Base-by-base conservation (phyloP, 2,113 vertebrate species). In the Machaerirhynchus nigripectus region DNA sequence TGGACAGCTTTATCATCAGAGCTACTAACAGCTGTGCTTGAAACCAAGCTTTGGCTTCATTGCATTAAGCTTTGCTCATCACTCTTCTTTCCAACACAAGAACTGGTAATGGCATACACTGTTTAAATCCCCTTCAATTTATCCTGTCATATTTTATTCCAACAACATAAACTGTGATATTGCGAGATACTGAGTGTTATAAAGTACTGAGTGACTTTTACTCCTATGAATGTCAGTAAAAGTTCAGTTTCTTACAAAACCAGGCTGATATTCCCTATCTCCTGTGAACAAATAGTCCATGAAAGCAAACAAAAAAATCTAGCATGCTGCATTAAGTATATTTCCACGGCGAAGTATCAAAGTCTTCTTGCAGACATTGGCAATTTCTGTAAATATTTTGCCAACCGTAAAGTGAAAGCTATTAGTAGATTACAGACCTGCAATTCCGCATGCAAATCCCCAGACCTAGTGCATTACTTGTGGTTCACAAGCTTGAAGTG, bases 141-240 rank as follows among this genome's bases (percentile, higher is more conserved):
- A 96, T 88, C 74, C 70, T 95, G 74, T 64, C 92, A 94, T 95
- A 88, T 92, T 79, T 96, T 95, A 85, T 84, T 94, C 64, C 83
- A 88, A 90, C 68, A 91, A 89, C 53, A 90, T 78, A 95, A 94
- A 93, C 85, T 84, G 92, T 92, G 92, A 94, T 87, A 84, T 71
- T 87, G 53, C 80, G 82, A 93, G 86, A 91, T 56, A 87, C 65
- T 33, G 64, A 86, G 90, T 94, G 85, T 83, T 94, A 88, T 21
- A 49, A 96, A 67, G 83, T 63, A 92, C 49, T 57, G n/a, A 3
- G 4, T 90, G 90, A 90, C 88, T 86, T 96, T 88, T 93, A 77
- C 75, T 92, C 57, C 49, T 60, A 64, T 84, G 80, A 92, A 87
- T 87, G 68, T 57, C 88, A 92, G 65, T 33, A 39, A 79, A 39